Conservation (phyloP, 2,113 vertebrate genomes). For the Epinephelus fuscoguttatus region DNA sequence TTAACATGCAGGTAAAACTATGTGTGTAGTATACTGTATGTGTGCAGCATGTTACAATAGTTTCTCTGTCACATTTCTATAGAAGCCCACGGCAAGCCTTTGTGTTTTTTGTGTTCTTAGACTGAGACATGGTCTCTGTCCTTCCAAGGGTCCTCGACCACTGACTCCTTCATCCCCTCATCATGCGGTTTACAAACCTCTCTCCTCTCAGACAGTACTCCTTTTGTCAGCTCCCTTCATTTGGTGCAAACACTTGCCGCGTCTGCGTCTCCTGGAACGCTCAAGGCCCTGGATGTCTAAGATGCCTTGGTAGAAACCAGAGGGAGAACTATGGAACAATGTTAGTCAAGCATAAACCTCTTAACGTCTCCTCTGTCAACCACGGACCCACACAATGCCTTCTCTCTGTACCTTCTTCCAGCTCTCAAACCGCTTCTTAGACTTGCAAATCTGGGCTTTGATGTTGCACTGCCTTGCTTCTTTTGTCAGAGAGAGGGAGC, state of each 20-base stretch:
- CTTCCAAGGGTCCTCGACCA: constrained; percentile 42
- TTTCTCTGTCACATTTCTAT: background rate
- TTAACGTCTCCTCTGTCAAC: constrained; percentile 71
- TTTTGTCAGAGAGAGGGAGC: constrained; percentile 68
- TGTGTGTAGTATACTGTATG: background rate
- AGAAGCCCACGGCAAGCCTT: constrained; percentile 16
- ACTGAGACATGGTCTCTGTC: constrained; percentile 46
- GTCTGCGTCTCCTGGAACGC: constrained; percentile 63
- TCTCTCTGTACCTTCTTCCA: constrained; percentile 75
- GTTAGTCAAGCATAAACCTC: constrained; percentile 75
- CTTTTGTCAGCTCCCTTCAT: constrained; percentile 62
- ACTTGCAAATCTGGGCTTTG: constrained; percentile 81
- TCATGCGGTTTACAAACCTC: constrained; percentile 61
- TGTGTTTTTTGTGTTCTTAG: constrained; percentile 27
- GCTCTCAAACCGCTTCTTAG: constrained; percentile 76
- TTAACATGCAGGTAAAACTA: background rate
- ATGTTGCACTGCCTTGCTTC: constrained; percentile 71
- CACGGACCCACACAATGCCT: constrained; percentile 68
- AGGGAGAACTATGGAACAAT: constrained; percentile 67
- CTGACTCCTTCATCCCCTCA: constrained; percentile 46
- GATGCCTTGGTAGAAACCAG: constrained; percentile 69
- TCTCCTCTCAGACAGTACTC: constrained; percentile 57
- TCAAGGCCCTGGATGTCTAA: constrained; percentile 67
- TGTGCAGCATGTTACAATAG: constrained; percentile 1
- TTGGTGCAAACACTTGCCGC: constrained; percentile 62